Percentiles rank a stretch among this genome's conserved stretches.
These are phyloP conservation scores for Girardia tigrina DNA, from an alignment of 2,888 invertebrate genomes.

Conservation along the genomic window DNA sequence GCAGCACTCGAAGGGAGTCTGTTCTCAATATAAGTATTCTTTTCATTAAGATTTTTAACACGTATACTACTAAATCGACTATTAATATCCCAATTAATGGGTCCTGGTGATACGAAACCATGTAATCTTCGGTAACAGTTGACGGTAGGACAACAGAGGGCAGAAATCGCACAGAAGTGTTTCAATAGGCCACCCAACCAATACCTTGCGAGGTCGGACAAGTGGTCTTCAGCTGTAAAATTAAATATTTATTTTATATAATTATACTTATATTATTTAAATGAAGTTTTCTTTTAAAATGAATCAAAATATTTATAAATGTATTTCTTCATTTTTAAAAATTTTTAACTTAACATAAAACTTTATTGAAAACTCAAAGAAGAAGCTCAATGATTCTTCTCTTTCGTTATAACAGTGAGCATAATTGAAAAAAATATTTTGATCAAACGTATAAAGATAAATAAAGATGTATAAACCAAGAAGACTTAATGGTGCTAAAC, in stretches of 20 bases:
- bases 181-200: slow-evolving; percentile 40
- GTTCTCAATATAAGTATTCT: slow-evolving; percentile 38
- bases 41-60: slow-evolving; percentile 33
- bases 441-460: no score
- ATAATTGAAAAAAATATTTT: no score
- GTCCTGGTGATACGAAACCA: slow-evolving; percentile 30
- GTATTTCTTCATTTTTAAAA: no score
- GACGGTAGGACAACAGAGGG: slow-evolving; percentile 40
- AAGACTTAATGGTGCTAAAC: no score
- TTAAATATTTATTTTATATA: neutral
- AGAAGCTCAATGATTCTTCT: no score
- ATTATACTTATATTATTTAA: neutral
- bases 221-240: slow-evolving; percentile 30
- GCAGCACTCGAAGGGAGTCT: slow-evolving; percentile 39
- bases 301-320: no score
- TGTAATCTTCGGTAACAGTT: slow-evolving; percentile 41
- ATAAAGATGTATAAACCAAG: no score
- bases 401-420: no score
- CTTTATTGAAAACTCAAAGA: no score
- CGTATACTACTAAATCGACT: slow-evolving; percentile 30
- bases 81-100: slow-evolving; percentile 35
- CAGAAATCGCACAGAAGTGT: slow-evolving; percentile 39
- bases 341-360: no score
- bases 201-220: slow-evolving; percentile 38
- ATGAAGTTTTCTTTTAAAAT: no score